Conservation (phyloP, 2,888 invertebrate species). For the Syrista parreyssii region DNA sequence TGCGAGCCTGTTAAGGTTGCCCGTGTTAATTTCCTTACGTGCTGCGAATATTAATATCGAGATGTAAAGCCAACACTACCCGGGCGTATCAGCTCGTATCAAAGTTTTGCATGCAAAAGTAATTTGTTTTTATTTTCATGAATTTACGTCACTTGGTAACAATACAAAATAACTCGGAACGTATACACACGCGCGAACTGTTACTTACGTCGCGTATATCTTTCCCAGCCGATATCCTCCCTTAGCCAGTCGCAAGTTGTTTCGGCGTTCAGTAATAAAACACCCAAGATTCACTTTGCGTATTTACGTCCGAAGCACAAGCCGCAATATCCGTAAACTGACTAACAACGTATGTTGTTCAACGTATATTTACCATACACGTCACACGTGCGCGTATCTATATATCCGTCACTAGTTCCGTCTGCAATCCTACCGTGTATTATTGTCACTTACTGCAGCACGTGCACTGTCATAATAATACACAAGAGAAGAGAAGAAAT, state of each 20-base stretch:
- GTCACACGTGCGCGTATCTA: neutral
- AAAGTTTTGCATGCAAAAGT: neutral
- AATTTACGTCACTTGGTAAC: neutral
- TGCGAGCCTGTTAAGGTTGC: neutral
- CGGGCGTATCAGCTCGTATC: neutral
- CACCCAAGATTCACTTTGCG: neutral
- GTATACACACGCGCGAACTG: no score
- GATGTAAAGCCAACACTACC: neutral
- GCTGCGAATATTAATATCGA: neutral
- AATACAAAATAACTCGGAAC: neutral
- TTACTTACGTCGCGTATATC: no score
- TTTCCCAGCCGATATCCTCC: neutral
- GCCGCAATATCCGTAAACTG: neutral
- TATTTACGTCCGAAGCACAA: neutral
- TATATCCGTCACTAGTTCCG: neutral
- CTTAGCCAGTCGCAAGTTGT: no score
- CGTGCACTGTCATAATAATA: slow-evolving; percentile 22
- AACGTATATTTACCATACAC: neutral
- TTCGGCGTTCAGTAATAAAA: neutral
- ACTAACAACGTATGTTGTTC: neutral
- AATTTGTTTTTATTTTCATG: neutral
- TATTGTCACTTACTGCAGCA: slow-evolving; percentile 9
- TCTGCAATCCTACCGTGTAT: neutral
- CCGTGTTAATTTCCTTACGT: neutral
- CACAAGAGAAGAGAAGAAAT: neutral